phyloP scores from a whole-genome alignment of 2,113 vertebrate species.

The Thymallus thymallus region DNA sequence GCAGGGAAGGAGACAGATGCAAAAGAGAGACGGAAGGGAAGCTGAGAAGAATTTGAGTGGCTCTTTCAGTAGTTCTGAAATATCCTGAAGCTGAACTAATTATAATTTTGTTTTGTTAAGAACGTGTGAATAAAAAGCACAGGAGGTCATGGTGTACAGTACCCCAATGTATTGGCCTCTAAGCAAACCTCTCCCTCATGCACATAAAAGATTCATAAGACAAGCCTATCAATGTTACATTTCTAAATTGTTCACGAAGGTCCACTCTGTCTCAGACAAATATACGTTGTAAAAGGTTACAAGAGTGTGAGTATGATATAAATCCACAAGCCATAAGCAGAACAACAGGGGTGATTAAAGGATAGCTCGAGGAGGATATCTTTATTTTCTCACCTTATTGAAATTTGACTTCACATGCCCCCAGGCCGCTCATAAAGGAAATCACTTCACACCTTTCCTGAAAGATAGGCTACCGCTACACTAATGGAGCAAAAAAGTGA shows the following conservation, averaged over 20 bases:
- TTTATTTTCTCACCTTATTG: neutral
- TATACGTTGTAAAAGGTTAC: neutral
- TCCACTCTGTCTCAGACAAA: neutral
- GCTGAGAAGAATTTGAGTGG: neutral
- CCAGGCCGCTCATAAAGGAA: neutral
- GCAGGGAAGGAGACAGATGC: conserved; percentile 3
- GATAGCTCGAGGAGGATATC: neutral
- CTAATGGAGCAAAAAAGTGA: neutral
- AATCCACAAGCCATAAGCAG: neutral
- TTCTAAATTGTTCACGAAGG: no score
- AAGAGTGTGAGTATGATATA: neutral
- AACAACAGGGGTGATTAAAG: neutral
- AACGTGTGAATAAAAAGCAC: no score
- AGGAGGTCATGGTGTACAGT: no score
- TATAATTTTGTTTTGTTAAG: neutral
- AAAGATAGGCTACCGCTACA: neutral
- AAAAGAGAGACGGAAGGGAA: neutral
- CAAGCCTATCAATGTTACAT: no score
- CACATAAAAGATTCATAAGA: neutral
- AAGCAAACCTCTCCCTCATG: neutral
- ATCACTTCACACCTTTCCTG: neutral
- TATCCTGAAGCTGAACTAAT: conserved; percentile 40
- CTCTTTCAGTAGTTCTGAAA: conserved; percentile 28
- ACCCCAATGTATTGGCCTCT: neutral
- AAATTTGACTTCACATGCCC: neutral